Evolutionary conservation across 1,140 invertebrate genomes (phyloP).

Genomic region (Monochamus saltuarius): DNA sequence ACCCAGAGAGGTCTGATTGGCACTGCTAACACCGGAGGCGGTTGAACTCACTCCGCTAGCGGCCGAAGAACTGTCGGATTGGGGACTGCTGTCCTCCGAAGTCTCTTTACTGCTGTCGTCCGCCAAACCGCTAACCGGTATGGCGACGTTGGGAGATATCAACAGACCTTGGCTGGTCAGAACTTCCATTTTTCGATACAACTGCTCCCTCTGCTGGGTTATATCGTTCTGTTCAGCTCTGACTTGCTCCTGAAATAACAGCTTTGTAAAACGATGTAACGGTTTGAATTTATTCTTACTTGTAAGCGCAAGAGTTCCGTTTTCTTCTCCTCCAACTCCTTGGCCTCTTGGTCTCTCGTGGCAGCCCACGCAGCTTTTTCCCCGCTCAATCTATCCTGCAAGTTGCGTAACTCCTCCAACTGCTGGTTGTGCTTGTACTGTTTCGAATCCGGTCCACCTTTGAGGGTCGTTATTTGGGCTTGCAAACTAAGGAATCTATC

Average conservation of each 20-base stretch:
- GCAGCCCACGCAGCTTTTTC: conserved; percentile 77
- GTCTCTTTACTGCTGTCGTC: conserved; percentile 50
- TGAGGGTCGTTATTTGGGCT: conserved; percentile 63
- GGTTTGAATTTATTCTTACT: too few species aligned
- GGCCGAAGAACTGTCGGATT: conserved; percentile 46
- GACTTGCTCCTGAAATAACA: conserved; percentile 61
- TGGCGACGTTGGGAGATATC: conserved; percentile 55
- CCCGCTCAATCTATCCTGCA: conserved; percentile 74
- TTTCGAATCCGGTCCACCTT: conserved; percentile 55
- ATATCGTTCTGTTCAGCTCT: conserved; percentile 78
- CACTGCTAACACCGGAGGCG: conserved; percentile 40
- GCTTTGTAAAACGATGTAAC: conserved; percentile 5
- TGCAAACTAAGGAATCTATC: conserved; percentile 55
- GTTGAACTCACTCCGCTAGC: conserved; percentile 42
- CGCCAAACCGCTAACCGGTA: conserved; percentile 38
- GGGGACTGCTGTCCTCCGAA: conserved; percentile 50
- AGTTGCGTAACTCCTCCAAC: conserved; percentile 70
- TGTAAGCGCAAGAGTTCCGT: conserved; percentile 59
- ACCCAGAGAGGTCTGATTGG: conserved; percentile 33
- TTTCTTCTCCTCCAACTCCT: conserved; percentile 67
- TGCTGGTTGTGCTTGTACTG: conserved; percentile 70
- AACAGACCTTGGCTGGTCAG: conserved; percentile 72
- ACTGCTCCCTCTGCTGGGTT: conserved; percentile 79
- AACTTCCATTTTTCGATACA: conserved; percentile 80
- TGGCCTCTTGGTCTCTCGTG: conserved; percentile 62